These are phyloP conservation scores for Actinostola sp. DNA, from an alignment of 92 coral and sea anemone species.

Conservation along the genomic window DNA sequence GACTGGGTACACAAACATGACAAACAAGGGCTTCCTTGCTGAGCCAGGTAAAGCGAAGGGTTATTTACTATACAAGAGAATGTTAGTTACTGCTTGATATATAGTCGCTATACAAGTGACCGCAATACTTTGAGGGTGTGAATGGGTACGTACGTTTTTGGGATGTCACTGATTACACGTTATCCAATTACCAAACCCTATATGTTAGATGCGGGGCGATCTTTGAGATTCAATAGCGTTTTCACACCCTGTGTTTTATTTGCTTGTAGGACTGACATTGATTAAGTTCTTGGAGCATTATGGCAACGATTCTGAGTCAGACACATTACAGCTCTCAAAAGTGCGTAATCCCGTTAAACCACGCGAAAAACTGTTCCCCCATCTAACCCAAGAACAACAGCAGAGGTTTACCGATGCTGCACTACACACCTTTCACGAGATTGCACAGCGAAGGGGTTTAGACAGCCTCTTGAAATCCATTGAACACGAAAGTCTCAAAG, in stretches of 20 bases:
- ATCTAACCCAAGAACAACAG: slow-evolving; percentile 38
- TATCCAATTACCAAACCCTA: no score
- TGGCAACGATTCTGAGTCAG: slow-evolving; percentile 43
- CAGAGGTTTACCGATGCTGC: slow-evolving; percentile 80
- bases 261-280: slow-evolving; percentile 50
- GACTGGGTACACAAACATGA: slow-evolving; percentile 1
- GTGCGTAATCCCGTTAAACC: slow-evolving; percentile 19
- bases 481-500: slow-evolving; percentile 57
- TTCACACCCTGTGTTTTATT: no score
- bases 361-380: slow-evolving; percentile 6
- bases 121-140: no score
- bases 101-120: no score
- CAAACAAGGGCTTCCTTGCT: slow-evolving; percentile 15
- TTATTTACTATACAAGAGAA: no score
- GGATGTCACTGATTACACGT: no score
- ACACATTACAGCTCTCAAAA: slow-evolving; percentile 22
- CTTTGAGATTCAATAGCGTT: no score
- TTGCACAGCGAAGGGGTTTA: slow-evolving; percentile 80
- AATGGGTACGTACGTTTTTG: no score
- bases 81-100: no score
- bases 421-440: slow-evolving; percentile 79
- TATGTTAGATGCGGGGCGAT: no score
- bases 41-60: slow-evolving; percentile 1
- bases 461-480: slow-evolving; percentile 57
- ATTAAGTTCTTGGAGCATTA: slow-evolving; percentile 66